phyloP scores from a whole-genome alignment of 2,797 vertebrate species.

The Australoheros facetus region DNA sequence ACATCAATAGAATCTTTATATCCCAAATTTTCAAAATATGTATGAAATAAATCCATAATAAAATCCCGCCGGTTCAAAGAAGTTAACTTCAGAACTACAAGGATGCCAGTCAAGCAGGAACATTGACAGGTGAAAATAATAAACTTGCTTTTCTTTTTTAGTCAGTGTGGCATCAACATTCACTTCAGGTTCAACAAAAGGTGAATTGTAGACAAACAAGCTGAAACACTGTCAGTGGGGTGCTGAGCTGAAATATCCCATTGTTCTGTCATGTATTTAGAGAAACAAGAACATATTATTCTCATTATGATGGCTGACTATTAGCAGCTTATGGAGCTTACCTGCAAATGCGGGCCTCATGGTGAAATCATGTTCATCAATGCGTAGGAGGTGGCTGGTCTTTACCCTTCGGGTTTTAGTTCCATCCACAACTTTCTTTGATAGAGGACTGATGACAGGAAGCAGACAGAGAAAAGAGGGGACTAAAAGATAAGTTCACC shows the following conservation, averaged over 20 bases:
- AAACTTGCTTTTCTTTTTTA: neutral
- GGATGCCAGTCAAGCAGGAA: neutral
- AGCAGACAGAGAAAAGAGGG: neutral
- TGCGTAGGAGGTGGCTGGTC: constrained; percentile 88
- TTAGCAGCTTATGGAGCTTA: constrained; percentile 54
- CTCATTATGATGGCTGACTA: neutral
- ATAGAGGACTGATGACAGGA: constrained; percentile 76
- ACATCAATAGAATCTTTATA: too few species aligned
- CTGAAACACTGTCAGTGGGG: neutral
- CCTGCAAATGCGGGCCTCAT: constrained; percentile 96
- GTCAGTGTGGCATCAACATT: constrained; percentile 3
- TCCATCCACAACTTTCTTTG: constrained; percentile 86
- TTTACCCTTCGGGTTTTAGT: constrained; percentile 86
- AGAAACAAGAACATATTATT: neutral
- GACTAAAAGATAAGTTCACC: neutral
- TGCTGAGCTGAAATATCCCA: neutral
- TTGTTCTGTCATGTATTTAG: neutral
- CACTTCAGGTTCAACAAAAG: constrained; percentile 15
- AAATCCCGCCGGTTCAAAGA: too few species aligned
- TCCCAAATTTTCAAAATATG: too few species aligned
- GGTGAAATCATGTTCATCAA: constrained; percentile 93
- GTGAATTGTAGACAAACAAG: neutral
- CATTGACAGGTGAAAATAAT: constrained; percentile 3
- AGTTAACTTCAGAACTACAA: neutral
- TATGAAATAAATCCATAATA: too few species aligned